phyloP scores from a whole-genome alignment of 35 echinoderm and acorn worm species.

The Ptychodera flava region DNA sequence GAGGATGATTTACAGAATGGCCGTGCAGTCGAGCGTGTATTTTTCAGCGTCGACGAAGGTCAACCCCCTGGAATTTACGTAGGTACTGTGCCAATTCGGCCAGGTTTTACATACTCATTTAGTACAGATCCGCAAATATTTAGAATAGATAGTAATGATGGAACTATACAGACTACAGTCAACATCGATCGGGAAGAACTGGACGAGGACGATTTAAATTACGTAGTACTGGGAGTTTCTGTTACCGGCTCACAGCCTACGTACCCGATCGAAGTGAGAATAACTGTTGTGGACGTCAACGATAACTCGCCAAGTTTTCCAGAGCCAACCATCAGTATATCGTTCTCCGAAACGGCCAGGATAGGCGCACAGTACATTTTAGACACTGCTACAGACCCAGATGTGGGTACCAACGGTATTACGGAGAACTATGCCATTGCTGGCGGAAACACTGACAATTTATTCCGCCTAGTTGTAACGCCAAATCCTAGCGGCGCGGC shows the following conservation, averaged over 20 bases:
- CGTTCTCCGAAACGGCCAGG: conserved; percentile 67
- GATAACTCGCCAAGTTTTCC: conserved; percentile 86
- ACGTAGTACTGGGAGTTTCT: conserved; percentile 45
- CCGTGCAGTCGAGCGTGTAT: background rate
- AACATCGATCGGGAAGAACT: conserved; percentile 80
- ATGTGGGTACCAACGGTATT: conserved; percentile 58
- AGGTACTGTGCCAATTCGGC: conserved; percentile 34
- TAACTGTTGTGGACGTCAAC: conserved; percentile 81
- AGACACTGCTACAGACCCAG: conserved; percentile 64
- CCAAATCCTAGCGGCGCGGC: conserved; percentile 33
- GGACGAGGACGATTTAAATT: conserved; percentile 61
- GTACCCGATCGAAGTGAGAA: conserved; percentile 72
- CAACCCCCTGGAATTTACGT: conserved; percentile 37
- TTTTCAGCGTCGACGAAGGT: conserved; percentile 2
- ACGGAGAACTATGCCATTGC: conserved; percentile 38
- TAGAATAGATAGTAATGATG: conserved; percentile 50
- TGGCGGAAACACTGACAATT: conserved; percentile 40
- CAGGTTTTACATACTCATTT: conserved; percentile 50
- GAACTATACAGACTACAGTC: conserved; percentile 55
- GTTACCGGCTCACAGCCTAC: conserved; percentile 22
- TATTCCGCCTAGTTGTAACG: conserved; percentile 47
- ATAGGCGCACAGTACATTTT: conserved; percentile 57
- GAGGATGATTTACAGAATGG: background rate
- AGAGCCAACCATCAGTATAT: conserved; percentile 35
- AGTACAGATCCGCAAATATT: conserved; percentile 45